These are phyloP conservation scores for Ciconia boyciana DNA, from an alignment of 2,113 vertebrate species.

Conservation along the genomic window DNA sequence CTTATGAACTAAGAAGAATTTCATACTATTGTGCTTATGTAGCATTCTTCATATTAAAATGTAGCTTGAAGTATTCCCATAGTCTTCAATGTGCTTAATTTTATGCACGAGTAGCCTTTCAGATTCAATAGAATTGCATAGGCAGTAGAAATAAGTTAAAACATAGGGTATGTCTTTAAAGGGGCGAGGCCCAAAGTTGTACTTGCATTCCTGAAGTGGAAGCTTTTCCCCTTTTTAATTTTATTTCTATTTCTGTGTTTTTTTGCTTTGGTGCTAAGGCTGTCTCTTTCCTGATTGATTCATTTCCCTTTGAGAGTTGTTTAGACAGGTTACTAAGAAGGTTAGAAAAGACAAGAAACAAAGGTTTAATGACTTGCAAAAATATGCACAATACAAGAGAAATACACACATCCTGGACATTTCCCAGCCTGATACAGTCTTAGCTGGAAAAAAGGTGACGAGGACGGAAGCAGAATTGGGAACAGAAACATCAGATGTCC, in stretches of 20 bases:
- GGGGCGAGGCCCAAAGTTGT: neutral
- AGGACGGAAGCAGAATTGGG: neutral
- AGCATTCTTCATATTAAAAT: neutral
- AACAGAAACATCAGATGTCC: neutral
- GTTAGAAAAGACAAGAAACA: constrained; percentile 42
- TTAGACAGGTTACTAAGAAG: constrained; percentile 17
- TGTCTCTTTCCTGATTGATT: constrained; percentile 6
- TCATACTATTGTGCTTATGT: neutral
- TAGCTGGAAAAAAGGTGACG: neutral
- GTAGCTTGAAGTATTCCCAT: neutral
- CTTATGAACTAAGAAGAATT: neutral
- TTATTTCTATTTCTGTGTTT: neutral
- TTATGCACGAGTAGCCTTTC: neutral
- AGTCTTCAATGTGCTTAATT: neutral
- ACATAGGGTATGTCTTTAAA: neutral
- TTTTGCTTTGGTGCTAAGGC: neutral
- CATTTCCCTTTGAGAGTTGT: constrained; percentile 18
- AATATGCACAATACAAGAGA: neutral
- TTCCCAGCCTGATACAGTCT: neutral
- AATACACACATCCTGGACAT: neutral
- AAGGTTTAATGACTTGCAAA: constrained; percentile 18
- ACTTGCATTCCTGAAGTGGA: neutral
- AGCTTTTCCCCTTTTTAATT: neutral
- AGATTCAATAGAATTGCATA: neutral
- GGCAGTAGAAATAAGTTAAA: neutral